Base-by-base conservation (phyloP, 2,113 vertebrate genomes). In the Bothrops jararaca region DNA sequence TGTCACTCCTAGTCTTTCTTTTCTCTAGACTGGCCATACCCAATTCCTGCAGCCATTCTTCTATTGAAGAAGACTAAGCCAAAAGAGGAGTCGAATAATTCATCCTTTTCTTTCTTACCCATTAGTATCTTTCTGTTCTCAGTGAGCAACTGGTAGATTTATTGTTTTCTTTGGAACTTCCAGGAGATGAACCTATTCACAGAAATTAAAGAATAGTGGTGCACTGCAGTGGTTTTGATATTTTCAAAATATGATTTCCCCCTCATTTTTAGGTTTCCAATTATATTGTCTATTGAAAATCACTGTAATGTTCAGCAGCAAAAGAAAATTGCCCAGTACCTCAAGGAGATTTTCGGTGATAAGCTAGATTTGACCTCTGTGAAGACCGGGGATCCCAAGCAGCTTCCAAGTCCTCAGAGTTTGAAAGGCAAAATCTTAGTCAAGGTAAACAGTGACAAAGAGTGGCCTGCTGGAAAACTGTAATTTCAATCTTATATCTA, bases 281-380 rank as follows among this genome's bases (percentile, higher is more conserved):
- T 99, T 88, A 98, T 99, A 26, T 96, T 99, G 92, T 99, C 99
- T 58, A 98, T 99, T 48, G 99, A 99, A 97, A 99, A 99, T 94
- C 99, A 99, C 95, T 99, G 99, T 95, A 99, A 97, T 86, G 97
- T 99, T 95, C 99, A 98, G 90, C 99, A 99, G 96, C 99, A 99
- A 89, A 98, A 99, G 97, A 99, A 99, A 98, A 99, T 99, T 0
- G 98, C 99, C 89, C 98, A 98, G 94, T 98, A 99, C 96, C 97
- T 99, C 94, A 98, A 98, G 96, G 98, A 98, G 93, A 98, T 99
- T 97, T 98, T 99, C 91, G 97, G 95, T 89, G 98, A 99, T 95
- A 99, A 98, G 96, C 98, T 99, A 94, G 98, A 99, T 57, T 97
- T 99, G 94, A 98, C 97, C 12, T 96, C 98, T 13, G 89, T 98